Percentiles rank a stretch among this genome's conserved stretches.
These are phyloP conservation scores for Thryonomys swinderianus DNA, from an alignment of 2,113 vertebrate species.

Conservation along the genomic window DNA sequence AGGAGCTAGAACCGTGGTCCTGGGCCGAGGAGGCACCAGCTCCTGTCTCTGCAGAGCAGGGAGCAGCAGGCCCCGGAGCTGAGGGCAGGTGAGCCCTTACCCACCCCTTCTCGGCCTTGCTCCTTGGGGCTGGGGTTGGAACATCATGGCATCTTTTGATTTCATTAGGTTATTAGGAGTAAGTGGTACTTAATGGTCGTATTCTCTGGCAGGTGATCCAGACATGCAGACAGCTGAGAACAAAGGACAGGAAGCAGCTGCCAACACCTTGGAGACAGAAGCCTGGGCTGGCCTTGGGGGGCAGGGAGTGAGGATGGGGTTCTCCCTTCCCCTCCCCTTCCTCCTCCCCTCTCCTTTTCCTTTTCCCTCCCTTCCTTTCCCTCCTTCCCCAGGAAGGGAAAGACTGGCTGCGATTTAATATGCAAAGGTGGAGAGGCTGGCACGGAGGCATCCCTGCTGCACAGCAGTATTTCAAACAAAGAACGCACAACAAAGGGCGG, in stretches of 20 bases:
- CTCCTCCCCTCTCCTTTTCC: too few relatives aligned
- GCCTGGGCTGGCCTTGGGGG: neutral
- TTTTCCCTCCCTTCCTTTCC: neutral
- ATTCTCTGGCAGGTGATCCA: neutral
- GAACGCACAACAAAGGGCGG: slow-evolving; percentile 56
- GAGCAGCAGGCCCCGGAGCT: neutral
- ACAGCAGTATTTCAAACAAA: slow-evolving; percentile 71
- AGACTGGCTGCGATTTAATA: slow-evolving; percentile 1
- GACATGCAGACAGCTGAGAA: neutral
- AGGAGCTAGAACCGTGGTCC: rapidly evolving
- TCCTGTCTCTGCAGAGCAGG: neutral
- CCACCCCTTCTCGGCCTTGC: rapidly evolving
- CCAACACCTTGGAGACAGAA: neutral
- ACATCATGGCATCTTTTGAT: neutral
- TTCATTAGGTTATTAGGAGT: slow-evolving; percentile 31
- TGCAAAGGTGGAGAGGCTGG: slow-evolving; percentile 71
- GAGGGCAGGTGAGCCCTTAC: neutral
- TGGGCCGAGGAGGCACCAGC: neutral
- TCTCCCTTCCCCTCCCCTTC: neutral
- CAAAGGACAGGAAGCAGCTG: neutral
- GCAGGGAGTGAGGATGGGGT: too few relatives aligned
- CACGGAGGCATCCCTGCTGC: neutral
- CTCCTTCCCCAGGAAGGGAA: neutral
- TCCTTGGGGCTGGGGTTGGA: neutral
- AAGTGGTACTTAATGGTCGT: neutral